Evolutionary conservation across 1,140 invertebrate species (phyloP).

Genomic region (Chionoecetes opilio): DNA sequence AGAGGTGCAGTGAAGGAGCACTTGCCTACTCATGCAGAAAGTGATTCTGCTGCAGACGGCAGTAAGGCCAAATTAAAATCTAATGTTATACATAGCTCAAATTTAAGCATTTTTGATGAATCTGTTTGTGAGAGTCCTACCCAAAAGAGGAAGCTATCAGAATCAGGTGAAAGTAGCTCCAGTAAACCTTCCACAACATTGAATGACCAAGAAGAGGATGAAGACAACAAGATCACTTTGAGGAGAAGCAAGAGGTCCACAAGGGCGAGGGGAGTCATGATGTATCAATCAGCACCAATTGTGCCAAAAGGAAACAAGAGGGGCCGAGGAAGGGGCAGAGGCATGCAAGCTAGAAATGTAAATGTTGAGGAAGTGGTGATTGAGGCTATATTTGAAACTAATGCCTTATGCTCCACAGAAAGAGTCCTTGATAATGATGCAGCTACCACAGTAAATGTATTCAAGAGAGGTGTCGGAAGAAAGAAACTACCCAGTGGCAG

Average conservation of each 20-base stretch:
- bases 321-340: background rate
- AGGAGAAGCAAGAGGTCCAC: background rate
- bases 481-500: too few species aligned
- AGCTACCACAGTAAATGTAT: background rate
- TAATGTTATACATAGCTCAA: slow-evolving; percentile 34
- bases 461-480: background rate
- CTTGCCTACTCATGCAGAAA: background rate
- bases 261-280: background rate
- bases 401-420: background rate
- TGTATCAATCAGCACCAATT: background rate
- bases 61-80: background rate
- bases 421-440: background rate
- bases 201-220: background rate
- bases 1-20: background rate
- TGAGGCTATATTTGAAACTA: background rate
- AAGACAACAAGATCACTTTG: background rate
- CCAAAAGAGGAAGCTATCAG: background rate
- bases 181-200: background rate
- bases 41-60: too few species aligned
- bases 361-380: slow-evolving; percentile 43
- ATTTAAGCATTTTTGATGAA: slow-evolving; percentile 53
- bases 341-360: background rate
- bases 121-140: background rate
- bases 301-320: background rate
- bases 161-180: background rate